Evolutionary conservation across 2,888 invertebrate genomes (phyloP).

Genomic region (Seira musarum): DNA sequence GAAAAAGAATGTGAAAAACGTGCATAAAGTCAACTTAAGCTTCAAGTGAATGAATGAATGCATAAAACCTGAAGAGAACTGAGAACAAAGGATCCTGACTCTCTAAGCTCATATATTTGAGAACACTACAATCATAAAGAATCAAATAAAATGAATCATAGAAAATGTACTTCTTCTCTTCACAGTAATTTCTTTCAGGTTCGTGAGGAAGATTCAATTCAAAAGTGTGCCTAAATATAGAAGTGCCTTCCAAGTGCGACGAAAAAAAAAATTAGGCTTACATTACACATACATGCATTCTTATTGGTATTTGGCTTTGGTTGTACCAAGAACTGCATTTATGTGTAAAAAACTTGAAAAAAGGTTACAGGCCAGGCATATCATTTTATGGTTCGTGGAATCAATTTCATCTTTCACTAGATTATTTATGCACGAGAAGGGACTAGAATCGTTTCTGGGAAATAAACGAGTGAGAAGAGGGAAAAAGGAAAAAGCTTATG

Average conservation of each 20-base stretch:
- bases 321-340: no score
- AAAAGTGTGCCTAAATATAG: no score
- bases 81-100: neutral
- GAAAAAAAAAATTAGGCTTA: no score
- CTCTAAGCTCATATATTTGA: neutral
- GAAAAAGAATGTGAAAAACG: slow-evolving; percentile 1
- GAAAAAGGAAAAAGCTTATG: neutral
- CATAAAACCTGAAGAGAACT: neutral
- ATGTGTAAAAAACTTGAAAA: neutral
- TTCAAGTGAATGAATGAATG: slow-evolving; percentile 3
- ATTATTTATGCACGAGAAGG: slow-evolving; percentile 20
- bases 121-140: neutral
- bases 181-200: neutral
- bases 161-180: neutral
- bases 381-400: slow-evolving; percentile 34
- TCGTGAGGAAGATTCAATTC: no score
- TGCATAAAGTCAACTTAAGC: neutral
- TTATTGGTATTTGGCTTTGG: no score
- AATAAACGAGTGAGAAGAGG: neutral
- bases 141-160: slow-evolving; percentile 10
- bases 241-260: no score
- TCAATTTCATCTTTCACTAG: slow-evolving; percentile 39
- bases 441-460: neutral
- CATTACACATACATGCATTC: no score
- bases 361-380: slow-evolving; percentile 23